A percentile compares a stretch with the other conserved stretches of the same genome.
Conservation (phyloP, 2,113 vertebrate species). For the Motacilla alba region DNA sequence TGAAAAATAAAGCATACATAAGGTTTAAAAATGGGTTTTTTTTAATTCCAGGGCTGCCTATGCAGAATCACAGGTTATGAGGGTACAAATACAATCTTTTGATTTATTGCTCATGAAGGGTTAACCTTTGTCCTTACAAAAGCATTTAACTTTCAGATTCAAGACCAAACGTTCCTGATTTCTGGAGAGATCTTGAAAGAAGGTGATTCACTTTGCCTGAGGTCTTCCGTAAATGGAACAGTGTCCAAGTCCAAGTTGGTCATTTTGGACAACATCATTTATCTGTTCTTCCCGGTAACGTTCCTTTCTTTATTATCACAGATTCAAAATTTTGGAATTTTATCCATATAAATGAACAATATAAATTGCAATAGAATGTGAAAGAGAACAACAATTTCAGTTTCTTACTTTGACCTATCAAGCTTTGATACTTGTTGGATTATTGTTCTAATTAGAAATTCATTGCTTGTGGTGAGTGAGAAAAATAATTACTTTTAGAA, state of each 20-base stretch:
- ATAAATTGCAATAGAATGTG: background rate
- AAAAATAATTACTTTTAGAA: background rate
- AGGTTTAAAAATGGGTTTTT: background rate
- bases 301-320: background rate
- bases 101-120: background rate
- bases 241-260: conserved; percentile 84
- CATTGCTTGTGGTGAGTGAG: background rate
- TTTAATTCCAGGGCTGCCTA: background rate
- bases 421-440: background rate
- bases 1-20: background rate
- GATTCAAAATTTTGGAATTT: background rate
- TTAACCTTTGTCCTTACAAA: background rate
- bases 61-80: background rate
- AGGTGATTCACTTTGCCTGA: conserved; percentile 77
- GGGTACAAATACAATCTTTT: background rate
- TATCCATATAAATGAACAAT: background rate
- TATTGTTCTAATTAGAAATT: background rate
- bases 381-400: background rate
- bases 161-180: conserved; percentile 76
- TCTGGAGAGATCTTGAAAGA: conserved; percentile 80
- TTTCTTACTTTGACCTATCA: background rate
- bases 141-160: conserved; percentile 73
- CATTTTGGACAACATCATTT: conserved; percentile 82
- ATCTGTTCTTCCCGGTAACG: conserved; percentile 89
- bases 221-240: conserved; percentile 83